Evolutionary conservation across 1,140 invertebrate genomes (phyloP).

Genomic region (Scaptomyza montana): DNA sequence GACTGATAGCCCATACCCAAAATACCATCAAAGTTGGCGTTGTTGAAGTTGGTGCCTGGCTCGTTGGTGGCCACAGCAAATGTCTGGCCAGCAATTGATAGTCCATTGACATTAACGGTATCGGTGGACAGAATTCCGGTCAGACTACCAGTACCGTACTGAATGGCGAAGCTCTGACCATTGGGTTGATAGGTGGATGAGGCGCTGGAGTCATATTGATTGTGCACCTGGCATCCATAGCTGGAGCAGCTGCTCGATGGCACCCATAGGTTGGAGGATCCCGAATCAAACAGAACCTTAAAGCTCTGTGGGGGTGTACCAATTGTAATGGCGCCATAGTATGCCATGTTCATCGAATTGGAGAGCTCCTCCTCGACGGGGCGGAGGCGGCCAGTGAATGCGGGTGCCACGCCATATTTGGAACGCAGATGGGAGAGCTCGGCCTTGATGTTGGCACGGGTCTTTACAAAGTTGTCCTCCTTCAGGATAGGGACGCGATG

Average conservation of each 20-base stretch:
- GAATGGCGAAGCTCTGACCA: slow-evolving; percentile 95
- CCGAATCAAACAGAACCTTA: slow-evolving; percentile 98
- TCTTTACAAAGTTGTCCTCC: slow-evolving; percentile 72
- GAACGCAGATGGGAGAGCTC: slow-evolving; percentile 58
- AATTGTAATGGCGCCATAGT: slow-evolving; percentile 96
- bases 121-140: slow-evolving; percentile 97
- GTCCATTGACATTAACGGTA: slow-evolving; percentile 88
- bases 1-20: slow-evolving; percentile 94
- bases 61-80: slow-evolving; percentile 99
- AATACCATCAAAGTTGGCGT: slow-evolving; percentile 98
- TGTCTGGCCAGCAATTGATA: slow-evolving; percentile 92
- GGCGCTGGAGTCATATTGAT: slow-evolving; percentile 92
- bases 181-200: slow-evolving; percentile 94
- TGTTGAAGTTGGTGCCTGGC: slow-evolving; percentile 94
- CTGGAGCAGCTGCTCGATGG: slow-evolving; percentile 95
- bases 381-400: slow-evolving; percentile 26
- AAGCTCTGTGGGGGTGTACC: slow-evolving; percentile 97
- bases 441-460: slow-evolving; percentile 61
- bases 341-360: slow-evolving; percentile 98
- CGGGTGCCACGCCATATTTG: slow-evolving; percentile 48
- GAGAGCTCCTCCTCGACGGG: slow-evolving; percentile 89
- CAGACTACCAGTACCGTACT: slow-evolving; percentile 97
- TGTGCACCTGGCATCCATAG: slow-evolving; percentile 91
- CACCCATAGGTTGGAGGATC: slow-evolving; percentile 99
- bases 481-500: slow-evolving; percentile 61